Percentiles rank a stretch among this genome's conserved stretches.
These are phyloP conservation scores for Papilio gigon DNA, from an alignment of 2,888 invertebrate species.

Conservation along the genomic window DNA sequence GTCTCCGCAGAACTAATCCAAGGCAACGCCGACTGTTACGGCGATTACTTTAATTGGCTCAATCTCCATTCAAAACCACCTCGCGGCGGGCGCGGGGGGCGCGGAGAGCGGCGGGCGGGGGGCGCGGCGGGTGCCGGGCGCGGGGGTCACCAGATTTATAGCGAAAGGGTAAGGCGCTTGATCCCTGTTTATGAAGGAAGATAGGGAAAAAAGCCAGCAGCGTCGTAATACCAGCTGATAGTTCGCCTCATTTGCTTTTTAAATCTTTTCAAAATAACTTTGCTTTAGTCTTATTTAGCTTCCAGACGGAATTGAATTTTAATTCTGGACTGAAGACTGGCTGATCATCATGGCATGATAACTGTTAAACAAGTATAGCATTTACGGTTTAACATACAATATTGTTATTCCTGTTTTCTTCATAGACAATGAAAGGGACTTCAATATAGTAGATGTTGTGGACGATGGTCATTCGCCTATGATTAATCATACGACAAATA, in stretches of 20 bases:
- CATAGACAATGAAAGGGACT: no score
- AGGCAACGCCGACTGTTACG: constrained; percentile 87
- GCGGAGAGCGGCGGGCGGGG: constrained; percentile 46
- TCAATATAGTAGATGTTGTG: no score
- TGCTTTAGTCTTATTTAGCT: constrained; percentile 4
- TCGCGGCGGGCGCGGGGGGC: constrained; percentile 60
- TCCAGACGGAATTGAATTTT: not conserved
- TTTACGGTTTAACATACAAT: no score
- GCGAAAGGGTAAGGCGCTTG: constrained; percentile 79
- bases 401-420: no score
- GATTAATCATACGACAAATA: no score
- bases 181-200: constrained; percentile 82
- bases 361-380: no score
- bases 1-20: constrained; percentile 83
- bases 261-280: constrained; percentile 33
- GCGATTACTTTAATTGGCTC: constrained; percentile 88
- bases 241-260: constrained; percentile 33
- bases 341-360: not conserved
- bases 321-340: no score
- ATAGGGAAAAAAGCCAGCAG: constrained; percentile 69
- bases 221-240: constrained; percentile 31
- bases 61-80: constrained; percentile 85
- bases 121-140: constrained; percentile 52
- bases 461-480: no score
- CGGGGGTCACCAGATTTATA: constrained; percentile 76